These are phyloP conservation scores for Petrolisthes manimaculis DNA, from an alignment of 2,888 invertebrate genomes.

Conservation along the genomic window DNA sequence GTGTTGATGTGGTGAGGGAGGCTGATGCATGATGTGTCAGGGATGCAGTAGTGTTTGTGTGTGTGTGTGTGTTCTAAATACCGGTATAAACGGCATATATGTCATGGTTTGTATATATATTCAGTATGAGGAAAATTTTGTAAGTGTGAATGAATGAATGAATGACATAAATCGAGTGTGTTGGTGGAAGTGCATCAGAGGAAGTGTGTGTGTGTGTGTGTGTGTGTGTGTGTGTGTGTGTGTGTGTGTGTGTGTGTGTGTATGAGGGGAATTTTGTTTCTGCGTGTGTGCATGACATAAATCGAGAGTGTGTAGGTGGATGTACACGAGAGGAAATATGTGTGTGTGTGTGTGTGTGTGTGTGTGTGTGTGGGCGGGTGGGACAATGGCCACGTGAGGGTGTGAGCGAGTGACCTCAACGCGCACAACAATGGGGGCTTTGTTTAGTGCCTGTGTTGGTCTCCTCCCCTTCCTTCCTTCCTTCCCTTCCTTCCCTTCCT, in stretches of 20 bases:
- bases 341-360: background rate
- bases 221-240: background rate
- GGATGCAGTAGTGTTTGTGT: too few relatives aligned
- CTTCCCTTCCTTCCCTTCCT: background rate
- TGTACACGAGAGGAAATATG: background rate
- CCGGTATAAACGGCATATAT: background rate
- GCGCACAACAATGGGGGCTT: slow-evolving; percentile 48
- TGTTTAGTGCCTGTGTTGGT: slow-evolving; percentile 40
- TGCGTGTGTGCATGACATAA: background rate
- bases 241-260: slow-evolving; percentile 8
- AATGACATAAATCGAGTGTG: background rate
- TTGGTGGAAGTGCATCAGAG: background rate
- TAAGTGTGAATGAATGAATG: slow-evolving; percentile 2
- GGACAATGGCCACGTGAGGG: slow-evolving; percentile 43
- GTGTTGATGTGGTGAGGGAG: too few relatives aligned
- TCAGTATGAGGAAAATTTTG: background rate
- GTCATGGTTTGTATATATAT: background rate
- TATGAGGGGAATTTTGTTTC: background rate
- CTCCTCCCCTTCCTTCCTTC: background rate
- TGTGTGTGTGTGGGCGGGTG: slow-evolving; percentile 8
- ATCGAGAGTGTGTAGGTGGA: background rate
- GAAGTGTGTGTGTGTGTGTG: background rate
- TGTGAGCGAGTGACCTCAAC: slow-evolving; percentile 59
- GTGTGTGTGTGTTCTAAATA: background rate
- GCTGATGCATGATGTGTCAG: too few relatives aligned